Base-by-base conservation (phyloP, 1,140 invertebrate genomes). In the Panulirus ornatus region DNA sequence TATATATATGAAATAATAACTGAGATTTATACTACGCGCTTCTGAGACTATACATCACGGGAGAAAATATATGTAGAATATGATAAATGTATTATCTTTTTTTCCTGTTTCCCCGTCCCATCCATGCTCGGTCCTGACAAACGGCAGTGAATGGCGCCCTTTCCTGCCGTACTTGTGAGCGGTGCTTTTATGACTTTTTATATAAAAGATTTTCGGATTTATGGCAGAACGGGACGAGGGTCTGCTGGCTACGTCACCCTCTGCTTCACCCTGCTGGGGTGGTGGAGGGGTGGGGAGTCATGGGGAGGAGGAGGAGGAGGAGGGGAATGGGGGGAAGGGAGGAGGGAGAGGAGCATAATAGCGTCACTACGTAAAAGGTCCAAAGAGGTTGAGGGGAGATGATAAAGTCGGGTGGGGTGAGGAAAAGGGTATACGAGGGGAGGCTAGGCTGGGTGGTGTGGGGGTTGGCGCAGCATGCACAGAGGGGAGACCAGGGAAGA, bases 131-230 rank as follows among this genome's bases (percentile, higher is more conserved):
- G 30, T 14, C 70, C 11, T 73, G 70, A 73, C 70, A 38, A 73
- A 73, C 27, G 30, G 9, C 30, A 38, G 54, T 54, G 81, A 51
- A 19, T 47, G 1, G 54, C 22, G 51, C 34, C 81, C 58, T 19
- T 83, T 83, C 51, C 81, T 83, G 34, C 58, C 54, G 58, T 83
- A 83, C 81, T 83, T 66, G 81, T 58, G 81, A 83, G 81, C 58
- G 27, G 51, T 30, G 40, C 51, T 83, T 83, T 83, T 83, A 83
- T 83, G 81, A 83, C 81, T 83, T 83, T 82, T 83, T 83, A 63
- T 83, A 83, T 83, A 83, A 83, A 83, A 83, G 81, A 83, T 83
- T 83, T 83, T 83, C 34, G 81, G 81, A 63, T 83, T 83, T 83
- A 83, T 83, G 81, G 58, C 51, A 42, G 36, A 38, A 58, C 30